Evolutionary conservation across 2,113 vertebrate genomes (phyloP), one percentile per base, ranked within the genome.

Genomic region (Carlito syrichta): DNA sequence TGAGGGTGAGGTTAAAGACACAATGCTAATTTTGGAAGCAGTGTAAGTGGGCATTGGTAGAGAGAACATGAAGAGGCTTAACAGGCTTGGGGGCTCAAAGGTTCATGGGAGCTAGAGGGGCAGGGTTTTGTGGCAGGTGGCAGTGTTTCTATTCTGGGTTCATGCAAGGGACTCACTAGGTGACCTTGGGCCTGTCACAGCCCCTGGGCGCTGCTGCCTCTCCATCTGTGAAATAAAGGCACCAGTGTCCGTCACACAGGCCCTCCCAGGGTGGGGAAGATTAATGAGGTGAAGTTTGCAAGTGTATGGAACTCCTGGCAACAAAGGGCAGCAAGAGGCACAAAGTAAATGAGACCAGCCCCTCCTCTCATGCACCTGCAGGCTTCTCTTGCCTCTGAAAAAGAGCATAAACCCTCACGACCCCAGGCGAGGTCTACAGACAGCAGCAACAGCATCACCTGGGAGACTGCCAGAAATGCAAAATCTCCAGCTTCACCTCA

Each of bases 181-280:
- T 97, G 97, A 98, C 97, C 97, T 95, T 97, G 96, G 96, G 79
- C 90, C 91, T 87, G 93, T 96, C 96, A 87, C 92, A 62, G 74
- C 79, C 78, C 92, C 89, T 85, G 16, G 14, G 96, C 71, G n/a
- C 90, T 6, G 74, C 91, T 60, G 96, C 93, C 76, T 96, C 91
- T 97, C 97, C 96, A 95, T 98, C 97, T 97, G 97, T 98, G 96
- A 97, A 91, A 90, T 82, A 78, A 91, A 97, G 92, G 89, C 76
- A 96, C 85, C 63, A 22, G 83, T 95, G 93, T 92, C 93, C 43
- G 2, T 84, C 88, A 96, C 94, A 60, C 32, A 45, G 69, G 88
- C 79, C 94, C 94, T 95, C 96, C 96, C 0, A 0, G 95, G 81
- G 86, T 7, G 9, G 94, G 76, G 76, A 97, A 98, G 97, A 98